Percentiles rank a stretch among this genome's conserved stretches.
Evolutionary conservation across 2,888 invertebrate genomes (phyloP).

Genomic region (Lycocerus yunnanus): DNA sequence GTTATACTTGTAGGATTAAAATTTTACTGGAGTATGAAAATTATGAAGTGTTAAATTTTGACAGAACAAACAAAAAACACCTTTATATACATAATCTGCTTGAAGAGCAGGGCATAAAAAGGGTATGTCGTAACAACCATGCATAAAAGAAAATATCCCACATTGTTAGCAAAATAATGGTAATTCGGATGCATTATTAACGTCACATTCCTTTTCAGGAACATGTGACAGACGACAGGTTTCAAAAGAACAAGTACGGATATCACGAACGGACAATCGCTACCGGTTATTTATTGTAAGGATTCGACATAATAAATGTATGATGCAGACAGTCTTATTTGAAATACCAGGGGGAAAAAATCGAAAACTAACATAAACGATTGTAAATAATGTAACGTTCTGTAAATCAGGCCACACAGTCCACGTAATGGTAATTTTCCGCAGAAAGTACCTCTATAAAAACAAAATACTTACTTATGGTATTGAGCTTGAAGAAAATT

Average conservation of each 20-base stretch:
- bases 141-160: background rate
- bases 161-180: background rate
- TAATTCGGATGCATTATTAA: constrained; percentile 27
- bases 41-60: background rate
- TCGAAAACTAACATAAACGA: constrained; percentile 10
- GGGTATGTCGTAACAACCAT: background rate
- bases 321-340: constrained; percentile 13
- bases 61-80: background rate
- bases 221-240: constrained; percentile 26
- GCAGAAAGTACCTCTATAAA: background rate
- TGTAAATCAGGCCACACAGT: background rate
- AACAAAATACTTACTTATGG: constrained; percentile 78
- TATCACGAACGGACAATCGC: constrained; percentile 25
- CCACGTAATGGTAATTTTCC: background rate
- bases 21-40: background rate
- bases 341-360: constrained; percentile 13
- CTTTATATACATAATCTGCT: background rate
- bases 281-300: constrained; percentile 21
- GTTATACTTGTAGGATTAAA: background rate
- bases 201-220: constrained; percentile 16
- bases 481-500: constrained; percentile 94
- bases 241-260: constrained; percentile 12
- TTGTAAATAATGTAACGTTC: constrained; percentile 14
- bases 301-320: constrained; percentile 7
- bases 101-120: background rate